Conservation (phyloP, 1,140 invertebrate species). For the Diachasmimorpha longicaudata region DNA sequence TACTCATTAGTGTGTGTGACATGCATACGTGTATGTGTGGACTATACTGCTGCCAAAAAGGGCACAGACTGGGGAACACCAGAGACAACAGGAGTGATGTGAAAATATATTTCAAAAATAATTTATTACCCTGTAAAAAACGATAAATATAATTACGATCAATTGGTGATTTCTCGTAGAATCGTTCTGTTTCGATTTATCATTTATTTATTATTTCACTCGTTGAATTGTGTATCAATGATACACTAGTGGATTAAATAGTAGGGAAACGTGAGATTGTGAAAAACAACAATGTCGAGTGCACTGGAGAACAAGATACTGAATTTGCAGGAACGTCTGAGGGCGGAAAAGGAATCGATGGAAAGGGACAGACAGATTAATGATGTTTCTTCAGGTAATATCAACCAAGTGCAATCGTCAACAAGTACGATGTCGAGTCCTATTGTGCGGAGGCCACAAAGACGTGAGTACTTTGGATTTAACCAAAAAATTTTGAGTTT, state of each 20-base stretch:
- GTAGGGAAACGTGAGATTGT: background rate
- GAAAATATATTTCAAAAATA: constrained; percentile 18
- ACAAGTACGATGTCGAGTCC: constrained; percentile 48
- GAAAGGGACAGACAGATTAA: constrained; percentile 57
- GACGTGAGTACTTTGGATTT: constrained; percentile 46
- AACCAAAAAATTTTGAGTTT: background rate
- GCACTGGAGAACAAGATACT: constrained; percentile 69
- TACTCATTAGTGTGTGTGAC: background rate
- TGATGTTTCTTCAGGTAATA: constrained; percentile 33
- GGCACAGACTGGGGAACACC: constrained; percentile 34
- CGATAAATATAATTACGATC: background rate
- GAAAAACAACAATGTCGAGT: constrained; percentile 50
- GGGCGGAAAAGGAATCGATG: constrained; percentile 70
- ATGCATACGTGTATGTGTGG: background rate
- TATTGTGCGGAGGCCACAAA: constrained; percentile 46
- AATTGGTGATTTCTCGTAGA: background rate
- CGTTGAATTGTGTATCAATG: background rate
- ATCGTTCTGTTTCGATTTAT: background rate
- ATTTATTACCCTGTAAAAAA: background rate
- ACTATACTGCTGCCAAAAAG: constrained; percentile 48
- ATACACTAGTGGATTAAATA: background rate
- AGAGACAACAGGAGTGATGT: constrained; percentile 21
- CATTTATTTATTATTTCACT: background rate
- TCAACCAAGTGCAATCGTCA: constrained; percentile 38
- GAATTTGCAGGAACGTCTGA: constrained; percentile 69